Evolutionary conservation across 2,888 invertebrate genomes (phyloP).

Genomic region (Cephonodes hylas): DNA sequence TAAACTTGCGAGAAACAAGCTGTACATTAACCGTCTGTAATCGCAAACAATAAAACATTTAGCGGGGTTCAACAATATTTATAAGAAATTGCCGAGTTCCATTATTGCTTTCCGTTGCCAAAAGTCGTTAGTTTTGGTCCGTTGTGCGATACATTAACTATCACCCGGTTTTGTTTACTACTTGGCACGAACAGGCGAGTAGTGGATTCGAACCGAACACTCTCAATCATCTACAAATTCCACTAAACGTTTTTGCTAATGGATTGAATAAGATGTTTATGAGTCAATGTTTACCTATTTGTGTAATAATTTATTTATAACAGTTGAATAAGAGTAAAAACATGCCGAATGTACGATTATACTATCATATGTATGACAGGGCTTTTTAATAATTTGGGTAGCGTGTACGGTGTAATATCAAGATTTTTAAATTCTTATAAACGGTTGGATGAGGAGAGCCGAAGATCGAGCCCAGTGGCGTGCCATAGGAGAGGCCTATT

Average conservation of each 20-base stretch:
- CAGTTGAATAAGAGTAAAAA: too few species aligned
- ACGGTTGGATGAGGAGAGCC: too few species aligned
- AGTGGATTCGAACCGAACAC: neutral
- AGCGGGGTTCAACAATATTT: conserved; percentile 8
- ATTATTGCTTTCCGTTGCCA: conserved; percentile 38
- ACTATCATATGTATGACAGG: too few species aligned
- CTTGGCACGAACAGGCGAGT: conserved; percentile 6
- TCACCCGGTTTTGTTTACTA: conserved; percentile 14
- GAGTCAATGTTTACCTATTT: neutral
- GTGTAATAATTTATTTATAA: neutral
- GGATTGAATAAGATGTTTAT: neutral
- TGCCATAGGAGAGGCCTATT: too few species aligned
- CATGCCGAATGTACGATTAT: too few species aligned
- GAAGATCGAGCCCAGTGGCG: too few species aligned
- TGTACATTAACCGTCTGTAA: neutral
- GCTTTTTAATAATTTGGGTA: too few species aligned
- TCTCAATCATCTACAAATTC: neutral
- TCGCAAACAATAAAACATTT: conserved; percentile 13
- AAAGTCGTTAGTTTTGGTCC: conserved; percentile 40
- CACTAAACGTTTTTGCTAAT: neutral
- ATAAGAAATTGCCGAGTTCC: conserved; percentile 35
- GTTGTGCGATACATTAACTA: conserved; percentile 5
- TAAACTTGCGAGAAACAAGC: too few species aligned
- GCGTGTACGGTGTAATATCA: too few species aligned
- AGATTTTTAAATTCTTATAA: too few species aligned